phyloP scores from a whole-genome alignment of 2,888 invertebrate genomes.

The Shargacucullia verbasci region DNA sequence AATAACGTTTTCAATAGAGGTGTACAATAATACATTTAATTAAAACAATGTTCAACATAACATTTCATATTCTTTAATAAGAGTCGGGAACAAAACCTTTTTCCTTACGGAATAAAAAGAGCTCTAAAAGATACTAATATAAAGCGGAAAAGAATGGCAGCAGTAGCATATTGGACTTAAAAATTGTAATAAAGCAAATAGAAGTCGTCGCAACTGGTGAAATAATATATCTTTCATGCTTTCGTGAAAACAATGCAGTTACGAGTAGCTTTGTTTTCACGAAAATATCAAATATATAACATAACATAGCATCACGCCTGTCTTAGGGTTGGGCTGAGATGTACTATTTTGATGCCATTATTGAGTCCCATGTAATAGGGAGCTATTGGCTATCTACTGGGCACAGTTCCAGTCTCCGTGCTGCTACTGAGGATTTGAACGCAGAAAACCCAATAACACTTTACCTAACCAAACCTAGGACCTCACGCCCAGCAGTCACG shows the following conservation, averaged over 20 bases:
- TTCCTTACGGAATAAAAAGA: slow-evolving; percentile 37
- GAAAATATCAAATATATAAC: too few relatives aligned
- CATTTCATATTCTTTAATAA: slow-evolving; percentile 38
- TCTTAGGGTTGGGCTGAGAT: too few relatives aligned
- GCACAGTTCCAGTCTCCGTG: too few relatives aligned
- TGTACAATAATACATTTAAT: slow-evolving; percentile 16
- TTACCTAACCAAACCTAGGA: too few relatives aligned
- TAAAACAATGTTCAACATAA: slow-evolving; percentile 36
- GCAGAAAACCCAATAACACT: too few relatives aligned
- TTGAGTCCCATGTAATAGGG: too few relatives aligned
- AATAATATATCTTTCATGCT: slow-evolving; percentile 16
- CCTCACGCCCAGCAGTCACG: too few relatives aligned
- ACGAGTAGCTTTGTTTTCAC: too few relatives aligned
- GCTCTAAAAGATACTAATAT: slow-evolving; percentile 25
- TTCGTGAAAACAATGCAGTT: background rate
- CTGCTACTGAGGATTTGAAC: too few relatives aligned
- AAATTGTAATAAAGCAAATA: slow-evolving; percentile 17
- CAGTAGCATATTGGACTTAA: slow-evolving; percentile 25
- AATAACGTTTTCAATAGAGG: slow-evolving; percentile 12
- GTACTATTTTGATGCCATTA: too few relatives aligned
- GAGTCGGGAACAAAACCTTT: slow-evolving; percentile 22
- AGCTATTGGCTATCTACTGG: too few relatives aligned
- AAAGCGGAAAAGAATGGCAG: slow-evolving; percentile 24
- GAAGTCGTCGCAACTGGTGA: slow-evolving; percentile 4
- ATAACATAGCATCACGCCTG: slow-evolving; percentile 1